A percentile compares a stretch with the other conserved stretches of the same genome.
phyloP scores from a whole-genome alignment of 2,888 invertebrate genomes.

The Maniola hyperantus region DNA sequence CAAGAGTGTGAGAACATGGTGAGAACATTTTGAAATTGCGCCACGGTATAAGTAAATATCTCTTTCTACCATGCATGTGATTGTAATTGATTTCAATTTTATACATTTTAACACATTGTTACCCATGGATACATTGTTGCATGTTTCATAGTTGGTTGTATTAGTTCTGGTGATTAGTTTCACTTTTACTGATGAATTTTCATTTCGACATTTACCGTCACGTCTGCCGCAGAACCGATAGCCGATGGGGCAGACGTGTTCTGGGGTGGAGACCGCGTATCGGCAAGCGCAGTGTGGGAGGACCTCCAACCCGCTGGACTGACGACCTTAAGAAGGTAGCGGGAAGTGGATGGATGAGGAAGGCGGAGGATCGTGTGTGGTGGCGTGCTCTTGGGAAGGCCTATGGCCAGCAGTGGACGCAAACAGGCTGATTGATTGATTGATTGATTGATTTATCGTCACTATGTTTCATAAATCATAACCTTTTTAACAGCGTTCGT shows the following conservation, averaged over 20 bases:
- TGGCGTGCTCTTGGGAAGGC: too few species aligned
- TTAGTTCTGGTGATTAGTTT: constrained; percentile 14
- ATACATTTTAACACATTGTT: constrained; percentile 1
- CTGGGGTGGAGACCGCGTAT: too few species aligned
- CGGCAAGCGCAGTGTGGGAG: too few species aligned
- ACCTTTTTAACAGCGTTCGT: background rate
- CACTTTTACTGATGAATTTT: constrained; percentile 22
- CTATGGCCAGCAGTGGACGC: too few species aligned
- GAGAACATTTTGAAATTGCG: background rate
- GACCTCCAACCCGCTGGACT: too few species aligned
- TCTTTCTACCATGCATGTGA: background rate
- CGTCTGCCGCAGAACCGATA: too few species aligned
- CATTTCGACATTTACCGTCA: constrained; percentile 3
- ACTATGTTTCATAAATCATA: background rate
- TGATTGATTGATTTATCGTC: too few species aligned
- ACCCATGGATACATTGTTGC: constrained; percentile 2
- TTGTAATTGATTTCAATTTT: constrained; percentile 13
- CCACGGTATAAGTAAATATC: background rate
- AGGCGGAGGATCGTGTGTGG: too few species aligned
- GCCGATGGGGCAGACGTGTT: too few species aligned
- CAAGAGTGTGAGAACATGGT: background rate
- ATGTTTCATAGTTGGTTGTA: constrained; percentile 8
- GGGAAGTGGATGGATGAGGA: too few species aligned
- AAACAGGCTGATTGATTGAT: too few species aligned
- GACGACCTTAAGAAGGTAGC: too few species aligned